A percentile compares a stretch with the other conserved stretches of the same genome.
phyloP scores from a whole-genome alignment of 2,797 vertebrate species.

The Oceanodroma leucorhoa region DNA sequence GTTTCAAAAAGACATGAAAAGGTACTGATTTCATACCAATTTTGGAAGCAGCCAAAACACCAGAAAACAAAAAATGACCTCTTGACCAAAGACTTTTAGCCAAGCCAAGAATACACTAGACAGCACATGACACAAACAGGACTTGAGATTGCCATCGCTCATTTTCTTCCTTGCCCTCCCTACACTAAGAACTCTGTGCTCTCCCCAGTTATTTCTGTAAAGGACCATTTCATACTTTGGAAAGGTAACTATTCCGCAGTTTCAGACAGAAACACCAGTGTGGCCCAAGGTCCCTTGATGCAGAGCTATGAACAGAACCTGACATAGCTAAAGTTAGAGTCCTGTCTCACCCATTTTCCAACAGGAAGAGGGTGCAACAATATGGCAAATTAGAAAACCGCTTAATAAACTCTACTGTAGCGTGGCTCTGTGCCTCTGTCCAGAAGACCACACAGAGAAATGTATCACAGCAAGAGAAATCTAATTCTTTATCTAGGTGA shows the following conservation, averaged over 20 bases:
- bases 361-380: background rate
- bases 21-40: background rate
- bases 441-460: background rate
- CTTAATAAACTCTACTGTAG: background rate
- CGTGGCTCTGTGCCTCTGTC: background rate
- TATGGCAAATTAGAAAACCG: background rate
- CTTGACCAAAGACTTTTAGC: background rate
- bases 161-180: background rate
- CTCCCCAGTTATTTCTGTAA: background rate
- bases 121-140: background rate
- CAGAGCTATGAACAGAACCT: background rate
- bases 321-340: background rate
- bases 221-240: background rate
- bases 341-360: background rate
- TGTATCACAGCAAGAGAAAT: background rate
- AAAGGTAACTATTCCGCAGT: background rate
- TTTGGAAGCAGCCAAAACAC: background rate
- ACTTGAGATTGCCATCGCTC: background rate
- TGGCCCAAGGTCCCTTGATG: background rate
- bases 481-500: background rate
- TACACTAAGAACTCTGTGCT: background rate
- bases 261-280: background rate
- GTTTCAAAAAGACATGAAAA: background rate
- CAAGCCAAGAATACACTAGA: background rate
- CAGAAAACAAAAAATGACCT: background rate